These are phyloP conservation scores for Liolophura sinensis DNA, from an alignment of 1,140 invertebrate genomes.

Conservation along the genomic window DNA sequence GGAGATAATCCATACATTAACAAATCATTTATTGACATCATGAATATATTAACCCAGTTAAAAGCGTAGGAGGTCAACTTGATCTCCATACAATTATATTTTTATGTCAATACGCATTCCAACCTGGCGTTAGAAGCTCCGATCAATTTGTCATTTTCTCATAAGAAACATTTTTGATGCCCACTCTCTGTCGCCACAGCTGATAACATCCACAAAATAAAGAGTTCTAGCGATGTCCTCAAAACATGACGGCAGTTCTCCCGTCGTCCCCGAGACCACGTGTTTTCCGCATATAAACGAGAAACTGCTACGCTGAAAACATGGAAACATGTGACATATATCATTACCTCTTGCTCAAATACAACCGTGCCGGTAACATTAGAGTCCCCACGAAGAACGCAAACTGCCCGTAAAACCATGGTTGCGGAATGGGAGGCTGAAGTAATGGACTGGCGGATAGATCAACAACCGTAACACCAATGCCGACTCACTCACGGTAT, in stretches of 20 bases:
- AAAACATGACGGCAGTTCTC: conserved; percentile 1
- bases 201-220: conserved; percentile 19
- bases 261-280: conserved; percentile 28
- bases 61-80: too few species aligned
- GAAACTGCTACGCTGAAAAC: too few species aligned
- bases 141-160: too few species aligned
- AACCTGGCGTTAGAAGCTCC: too few species aligned
- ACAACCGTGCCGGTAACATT: conserved; percentile 75
- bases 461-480: not conserved
- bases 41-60: too few species aligned
- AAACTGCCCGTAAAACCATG: conserved; percentile 72
- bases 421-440: not conserved
- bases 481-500: not conserved
- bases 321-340: not conserved
- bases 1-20: too few species aligned
- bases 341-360: conserved; percentile 74
- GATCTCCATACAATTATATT: too few species aligned
- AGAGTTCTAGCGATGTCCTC: not conserved
- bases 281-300: too few species aligned
- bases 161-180: too few species aligned
- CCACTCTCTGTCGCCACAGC: not conserved
- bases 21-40: too few species aligned
- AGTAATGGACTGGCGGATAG: not conserved
- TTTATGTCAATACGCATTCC: too few species aligned
- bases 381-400: conserved; percentile 77